Evolutionary conservation across 2,797 vertebrate genomes (phyloP).

Genomic region (Poecile montanus): DNA sequence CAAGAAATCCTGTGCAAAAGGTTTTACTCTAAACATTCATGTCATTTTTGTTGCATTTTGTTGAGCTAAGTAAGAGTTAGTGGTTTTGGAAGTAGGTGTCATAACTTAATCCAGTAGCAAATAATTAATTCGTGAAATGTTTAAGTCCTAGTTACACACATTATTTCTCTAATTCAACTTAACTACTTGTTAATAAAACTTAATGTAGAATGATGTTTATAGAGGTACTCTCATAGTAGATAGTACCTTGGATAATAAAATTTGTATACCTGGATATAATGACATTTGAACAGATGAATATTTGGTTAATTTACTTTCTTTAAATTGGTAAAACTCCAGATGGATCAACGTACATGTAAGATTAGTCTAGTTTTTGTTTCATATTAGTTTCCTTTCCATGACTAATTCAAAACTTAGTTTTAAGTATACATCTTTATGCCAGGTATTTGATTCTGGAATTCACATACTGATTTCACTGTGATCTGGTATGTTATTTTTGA

Average conservation of each 20-base stretch:
- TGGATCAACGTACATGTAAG: neutral
- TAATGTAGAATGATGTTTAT: neutral
- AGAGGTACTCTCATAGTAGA: neutral
- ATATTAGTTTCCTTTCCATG: neutral
- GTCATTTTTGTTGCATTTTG: neutral
- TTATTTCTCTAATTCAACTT: slow-evolving; percentile 3
- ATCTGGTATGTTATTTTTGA: neutral
- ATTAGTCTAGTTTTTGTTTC: neutral
- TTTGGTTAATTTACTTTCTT: neutral
- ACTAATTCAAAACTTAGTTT: neutral
- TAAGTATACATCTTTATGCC: neutral
- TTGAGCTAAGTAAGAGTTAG: neutral
- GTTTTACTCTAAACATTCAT: slow-evolving; percentile 42
- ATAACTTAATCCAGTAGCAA: neutral
- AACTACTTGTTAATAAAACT: neutral
- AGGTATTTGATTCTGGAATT: neutral
- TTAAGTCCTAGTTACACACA: neutral
- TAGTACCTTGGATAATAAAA: neutral
- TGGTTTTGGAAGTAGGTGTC: neutral
- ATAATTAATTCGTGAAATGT: neutral
- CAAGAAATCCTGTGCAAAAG: slow-evolving; percentile 69
- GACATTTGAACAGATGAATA: neutral
- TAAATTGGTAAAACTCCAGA: neutral
- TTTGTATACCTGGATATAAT: neutral
- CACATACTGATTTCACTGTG: neutral